Percentiles rank a stretch among this genome's conserved stretches.
Evolutionary conservation across 2,888 invertebrate genomes (phyloP).

Genomic region (Fragum sueziense): DNA sequence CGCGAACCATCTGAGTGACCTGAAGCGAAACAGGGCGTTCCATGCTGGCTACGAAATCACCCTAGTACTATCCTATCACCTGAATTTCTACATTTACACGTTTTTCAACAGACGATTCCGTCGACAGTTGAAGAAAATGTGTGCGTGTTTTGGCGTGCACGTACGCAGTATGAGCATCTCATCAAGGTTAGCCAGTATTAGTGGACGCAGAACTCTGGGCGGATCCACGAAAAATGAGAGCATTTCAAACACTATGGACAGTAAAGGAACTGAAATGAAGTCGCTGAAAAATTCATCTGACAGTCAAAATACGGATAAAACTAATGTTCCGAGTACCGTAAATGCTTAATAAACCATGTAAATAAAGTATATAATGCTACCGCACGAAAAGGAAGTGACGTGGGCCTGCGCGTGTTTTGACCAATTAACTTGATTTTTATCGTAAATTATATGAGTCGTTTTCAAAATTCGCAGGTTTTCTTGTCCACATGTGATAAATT

Average conservation of each 20-base stretch:
- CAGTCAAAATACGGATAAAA: too few species aligned
- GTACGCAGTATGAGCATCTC: background rate
- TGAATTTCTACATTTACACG: constrained; percentile 55
- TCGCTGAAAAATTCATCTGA: background rate
- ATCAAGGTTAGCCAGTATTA: background rate
- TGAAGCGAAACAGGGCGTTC: constrained; percentile 24
- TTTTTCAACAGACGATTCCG: constrained; percentile 38
- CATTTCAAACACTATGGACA: background rate
- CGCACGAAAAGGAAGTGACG: too few species aligned
- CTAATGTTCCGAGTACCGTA: too few species aligned
- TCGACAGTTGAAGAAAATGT: constrained; percentile 1
- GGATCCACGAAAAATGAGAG: background rate
- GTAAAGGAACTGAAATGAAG: constrained; percentile 7
- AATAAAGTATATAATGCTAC: too few species aligned
- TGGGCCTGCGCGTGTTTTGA: too few species aligned
- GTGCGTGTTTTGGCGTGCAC: background rate
- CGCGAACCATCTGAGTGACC: background rate
- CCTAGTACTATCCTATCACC: constrained; percentile 43
- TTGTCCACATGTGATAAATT: too few species aligned
- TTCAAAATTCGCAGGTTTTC: too few species aligned
- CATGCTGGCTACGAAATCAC: constrained; percentile 48
- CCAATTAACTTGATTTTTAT: too few species aligned
- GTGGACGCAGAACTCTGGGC: background rate
- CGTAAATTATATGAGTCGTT: too few species aligned
- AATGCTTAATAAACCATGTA: too few species aligned